A percentile compares a stretch with the other conserved stretches of the same genome.
phyloP scores from a whole-genome alignment of 2,888 invertebrate species.

The Erynnis tages region DNA sequence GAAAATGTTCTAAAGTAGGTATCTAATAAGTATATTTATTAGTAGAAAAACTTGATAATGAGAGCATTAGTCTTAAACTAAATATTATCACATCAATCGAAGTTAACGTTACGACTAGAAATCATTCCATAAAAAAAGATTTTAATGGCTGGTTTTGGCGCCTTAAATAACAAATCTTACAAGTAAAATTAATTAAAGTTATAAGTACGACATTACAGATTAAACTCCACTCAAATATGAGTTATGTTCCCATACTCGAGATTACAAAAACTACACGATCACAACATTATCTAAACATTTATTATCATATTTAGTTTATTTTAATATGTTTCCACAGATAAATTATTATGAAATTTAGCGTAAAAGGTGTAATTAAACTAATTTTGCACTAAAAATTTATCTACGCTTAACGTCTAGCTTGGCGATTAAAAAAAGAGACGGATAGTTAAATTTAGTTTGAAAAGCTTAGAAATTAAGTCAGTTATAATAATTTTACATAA shows the following conservation, averaged over 20 bases:
- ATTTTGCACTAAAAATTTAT: not conserved
- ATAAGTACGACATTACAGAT: not conserved
- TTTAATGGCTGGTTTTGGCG: too few species aligned
- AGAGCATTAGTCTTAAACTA: conserved; percentile 4
- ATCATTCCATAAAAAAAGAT: not conserved
- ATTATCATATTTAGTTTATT: conserved; percentile 26
- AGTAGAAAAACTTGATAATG: conserved; percentile 18
- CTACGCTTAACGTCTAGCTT: conserved; percentile 4
- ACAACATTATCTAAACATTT: conserved; percentile 55
- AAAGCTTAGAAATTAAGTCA: conserved; percentile 14
- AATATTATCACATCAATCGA: conserved; percentile 17
- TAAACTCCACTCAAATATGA: conserved; percentile 25
- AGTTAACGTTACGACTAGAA: conserved; percentile 6
- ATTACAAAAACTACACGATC: conserved; percentile 65
- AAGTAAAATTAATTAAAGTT: not conserved
- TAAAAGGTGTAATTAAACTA: not conserved
- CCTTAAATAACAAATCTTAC: not conserved
- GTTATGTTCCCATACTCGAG: conserved; percentile 27
- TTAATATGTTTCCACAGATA: conserved; percentile 3
- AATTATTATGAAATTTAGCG: not conserved
- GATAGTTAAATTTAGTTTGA: conserved; percentile 10
- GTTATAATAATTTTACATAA: not conserved
- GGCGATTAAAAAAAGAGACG: not conserved
- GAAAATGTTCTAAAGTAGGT: conserved; percentile 9
- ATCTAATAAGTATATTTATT: conserved; percentile 10